Evolutionary conservation across 1,140 invertebrate genomes (phyloP), one percentile per base, ranked within the genome.

Genomic region (Anoplophora glabripennis): DNA sequence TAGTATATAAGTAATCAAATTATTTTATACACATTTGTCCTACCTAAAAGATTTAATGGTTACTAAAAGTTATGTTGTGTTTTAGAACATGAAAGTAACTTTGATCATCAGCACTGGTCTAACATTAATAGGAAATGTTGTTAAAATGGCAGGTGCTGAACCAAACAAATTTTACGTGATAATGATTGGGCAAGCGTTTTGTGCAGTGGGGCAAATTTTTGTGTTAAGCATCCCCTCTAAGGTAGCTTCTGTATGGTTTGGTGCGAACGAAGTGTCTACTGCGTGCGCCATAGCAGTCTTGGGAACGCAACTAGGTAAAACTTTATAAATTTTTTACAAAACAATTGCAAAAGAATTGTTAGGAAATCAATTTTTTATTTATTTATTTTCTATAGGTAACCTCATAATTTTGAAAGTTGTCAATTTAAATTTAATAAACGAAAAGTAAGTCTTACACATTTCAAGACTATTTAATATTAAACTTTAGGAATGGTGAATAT

Each of bases 271-370:
- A 75, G 84, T 89, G 10, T 87, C 86, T 8, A 89, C 86, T 4
- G 90, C 90, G 3, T 89, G 87, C 57, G 85, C 89, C 35, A 77
- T 90, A 21, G 87, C 87, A n/a, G 81, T 92, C 15, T 88, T 92
- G 65, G 89, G 89, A 9, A 89, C 86, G 74, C 88, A 90, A 77
- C 79, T 28, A 5, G 21, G 21, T 28, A 28, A 28, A 28, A 46
- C 1, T 46, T 21, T 17, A 46, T 46, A 3, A 3, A 4, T 17
- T 14, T 46, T 21, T 14, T 11, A 4, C 14, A 2, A 3, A 28
- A 28, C 21, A 28, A 2, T 5, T 28, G 21, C n/a, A n/a, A n/a
- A n/a, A n/a, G n/a, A n/a, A n/a, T n/a, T n/a, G n/a, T n/a, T n/a
- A n/a, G n/a, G n/a, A n/a, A n/a, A n/a, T n/a, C n/a, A n/a, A n/a